Conservation (phyloP, 2,888 invertebrate genomes). For the Cryptus viduatorius region DNA sequence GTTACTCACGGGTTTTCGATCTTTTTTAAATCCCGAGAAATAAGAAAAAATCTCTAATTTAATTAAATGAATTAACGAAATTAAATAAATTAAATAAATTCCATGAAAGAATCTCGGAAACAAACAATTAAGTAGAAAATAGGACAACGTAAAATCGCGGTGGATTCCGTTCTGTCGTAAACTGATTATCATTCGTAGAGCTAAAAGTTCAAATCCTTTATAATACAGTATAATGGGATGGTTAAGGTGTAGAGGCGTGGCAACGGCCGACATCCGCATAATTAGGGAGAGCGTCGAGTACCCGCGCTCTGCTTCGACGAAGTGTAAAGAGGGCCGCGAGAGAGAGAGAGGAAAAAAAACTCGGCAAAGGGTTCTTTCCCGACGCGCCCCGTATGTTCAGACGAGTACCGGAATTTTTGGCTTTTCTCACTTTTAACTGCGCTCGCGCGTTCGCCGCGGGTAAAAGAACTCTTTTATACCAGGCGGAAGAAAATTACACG, state of each 20-base stretch:
- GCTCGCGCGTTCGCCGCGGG: slow-evolving; percentile 30
- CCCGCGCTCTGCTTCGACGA: slow-evolving; percentile 50
- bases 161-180: no score
- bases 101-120: no score
- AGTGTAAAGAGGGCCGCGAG: slow-evolving; percentile 52
- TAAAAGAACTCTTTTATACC: slow-evolving; percentile 56
- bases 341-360: slow-evolving; percentile 20
- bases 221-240: not conserved
- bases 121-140: no score
- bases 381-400: slow-evolving; percentile 34
- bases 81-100: no score
- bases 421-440: slow-evolving; percentile 51
- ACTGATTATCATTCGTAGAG: no score
- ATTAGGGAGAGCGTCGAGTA: slow-evolving; percentile 29
- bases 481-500: slow-evolving; percentile 76
- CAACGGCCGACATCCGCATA: slow-evolving; percentile 34
- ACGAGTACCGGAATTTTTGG: slow-evolving; percentile 49
- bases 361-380: slow-evolving; percentile 30
- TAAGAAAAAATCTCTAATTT: no score
- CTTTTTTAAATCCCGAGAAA: no score
- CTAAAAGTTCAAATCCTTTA: no score
- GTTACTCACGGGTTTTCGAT: no score
- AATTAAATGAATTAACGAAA: no score
- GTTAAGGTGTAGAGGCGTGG: slow-evolving; percentile 3
- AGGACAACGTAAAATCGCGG: no score